phyloP scores from a whole-genome alignment of 2,113 vertebrate species.

The Chlorodrepanis virens region DNA sequence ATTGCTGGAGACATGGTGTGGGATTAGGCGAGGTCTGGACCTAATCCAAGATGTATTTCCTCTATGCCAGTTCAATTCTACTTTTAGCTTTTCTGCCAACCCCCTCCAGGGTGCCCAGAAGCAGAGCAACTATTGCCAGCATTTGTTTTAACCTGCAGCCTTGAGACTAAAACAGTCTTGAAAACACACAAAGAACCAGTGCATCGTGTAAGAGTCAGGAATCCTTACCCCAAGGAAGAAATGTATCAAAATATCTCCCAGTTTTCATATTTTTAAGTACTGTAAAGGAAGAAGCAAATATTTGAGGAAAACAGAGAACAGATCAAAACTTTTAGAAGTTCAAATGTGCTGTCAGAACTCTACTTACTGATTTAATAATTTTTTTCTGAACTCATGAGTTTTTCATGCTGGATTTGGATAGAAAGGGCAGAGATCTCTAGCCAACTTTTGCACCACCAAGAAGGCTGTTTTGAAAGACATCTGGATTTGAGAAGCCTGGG shows the following conservation, averaged over 20 bases:
- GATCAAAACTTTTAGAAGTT: background rate
- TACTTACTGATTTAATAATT: background rate
- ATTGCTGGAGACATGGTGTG: background rate
- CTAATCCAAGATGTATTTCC: background rate
- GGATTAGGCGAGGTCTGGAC: background rate
- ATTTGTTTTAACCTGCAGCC: background rate
- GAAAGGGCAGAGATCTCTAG: background rate
- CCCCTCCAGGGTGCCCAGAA: background rate
- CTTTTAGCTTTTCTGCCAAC: background rate
- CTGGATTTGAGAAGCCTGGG: background rate
- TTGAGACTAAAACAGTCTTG: background rate
- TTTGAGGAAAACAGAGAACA: background rate
- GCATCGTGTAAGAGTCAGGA: background rate
- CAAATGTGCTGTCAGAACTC: background rate
- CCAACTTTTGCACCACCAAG: background rate
- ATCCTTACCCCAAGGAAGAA: background rate
- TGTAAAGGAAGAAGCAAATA: background rate
- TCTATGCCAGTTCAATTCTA: background rate
- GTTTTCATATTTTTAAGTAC: background rate
- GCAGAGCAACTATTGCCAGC: background rate
- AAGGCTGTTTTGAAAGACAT: background rate
- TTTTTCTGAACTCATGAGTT: background rate
- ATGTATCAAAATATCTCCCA: background rate
- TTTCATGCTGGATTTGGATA: background rate
- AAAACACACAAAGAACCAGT: background rate